phyloP scores from a whole-genome alignment of 1,140 invertebrate species.

The Yoshiicerus persimilis region DNA sequence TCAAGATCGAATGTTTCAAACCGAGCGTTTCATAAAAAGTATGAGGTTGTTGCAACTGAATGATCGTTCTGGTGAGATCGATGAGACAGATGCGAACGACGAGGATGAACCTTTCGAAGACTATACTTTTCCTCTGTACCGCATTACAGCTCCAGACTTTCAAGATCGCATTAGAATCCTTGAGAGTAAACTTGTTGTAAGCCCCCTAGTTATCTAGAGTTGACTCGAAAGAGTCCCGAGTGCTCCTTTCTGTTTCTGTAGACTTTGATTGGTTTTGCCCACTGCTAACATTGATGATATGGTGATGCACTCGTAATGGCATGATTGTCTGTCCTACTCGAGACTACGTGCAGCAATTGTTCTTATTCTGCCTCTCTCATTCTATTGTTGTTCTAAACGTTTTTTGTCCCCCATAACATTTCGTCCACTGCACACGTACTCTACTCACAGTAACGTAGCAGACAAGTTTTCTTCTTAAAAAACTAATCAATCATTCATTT shows the following conservation, averaged over 20 bases:
- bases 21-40: constrained; percentile 73
- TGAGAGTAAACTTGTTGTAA: constrained; percentile 65
- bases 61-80: constrained; percentile 49
- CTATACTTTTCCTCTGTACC: constrained; percentile 72
- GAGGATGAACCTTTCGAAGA: constrained; percentile 64
- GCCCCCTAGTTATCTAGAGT: not conserved
- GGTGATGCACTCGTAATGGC: not conserved
- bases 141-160: constrained; percentile 72
- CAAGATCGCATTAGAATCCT: constrained; percentile 75
- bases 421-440: not conserved
- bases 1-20: constrained; percentile 67
- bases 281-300: not conserved
- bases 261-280: not conserved
- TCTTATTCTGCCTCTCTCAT: not conserved
- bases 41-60: constrained; percentile 74
- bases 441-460: not conserved
- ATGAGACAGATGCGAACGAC: not conserved
- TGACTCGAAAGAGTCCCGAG: not conserved
- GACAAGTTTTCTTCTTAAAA: not conserved
- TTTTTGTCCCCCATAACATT: not conserved
- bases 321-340: not conserved
- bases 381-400: not conserved
- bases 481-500: not conserved
- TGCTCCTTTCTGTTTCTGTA: not conserved
- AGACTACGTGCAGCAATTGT: not conserved